Evolutionary conservation across 2,113 vertebrate genomes (phyloP).

Genomic region (Heterotilapia buettikoferi): DNA sequence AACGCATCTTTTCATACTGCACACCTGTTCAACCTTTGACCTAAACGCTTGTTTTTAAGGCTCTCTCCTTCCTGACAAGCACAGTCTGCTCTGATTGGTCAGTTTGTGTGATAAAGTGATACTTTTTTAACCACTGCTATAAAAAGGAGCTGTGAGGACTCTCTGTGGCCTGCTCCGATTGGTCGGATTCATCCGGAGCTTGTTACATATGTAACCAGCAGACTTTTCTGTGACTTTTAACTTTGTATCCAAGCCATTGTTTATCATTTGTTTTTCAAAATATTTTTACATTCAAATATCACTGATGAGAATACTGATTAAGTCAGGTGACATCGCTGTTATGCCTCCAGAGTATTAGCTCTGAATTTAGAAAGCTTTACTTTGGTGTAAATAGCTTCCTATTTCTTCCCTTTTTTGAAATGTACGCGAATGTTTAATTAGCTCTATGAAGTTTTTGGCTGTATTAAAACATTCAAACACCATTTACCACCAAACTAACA

Average conservation of each 20-base stretch:
- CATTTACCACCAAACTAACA: background rate
- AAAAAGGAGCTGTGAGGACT: background rate
- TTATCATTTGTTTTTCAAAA: background rate
- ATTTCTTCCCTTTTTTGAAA: background rate
- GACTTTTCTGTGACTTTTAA: background rate
- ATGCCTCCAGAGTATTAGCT: background rate
- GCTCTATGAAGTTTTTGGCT: background rate
- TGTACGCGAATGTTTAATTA: background rate
- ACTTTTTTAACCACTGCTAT: background rate
- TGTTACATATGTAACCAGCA: background rate
- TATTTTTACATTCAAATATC: background rate
- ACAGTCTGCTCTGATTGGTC: background rate
- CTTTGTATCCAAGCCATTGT: background rate
- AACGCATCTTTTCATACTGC: background rate
- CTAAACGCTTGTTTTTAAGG: background rate
- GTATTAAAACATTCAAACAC: background rate
- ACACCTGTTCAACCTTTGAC: background rate
- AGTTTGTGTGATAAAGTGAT: background rate
- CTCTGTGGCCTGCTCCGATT: background rate
- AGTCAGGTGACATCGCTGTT: background rate
- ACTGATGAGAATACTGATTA: background rate
- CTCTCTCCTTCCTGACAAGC: background rate
- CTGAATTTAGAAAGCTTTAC: background rate
- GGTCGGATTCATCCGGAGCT: background rate
- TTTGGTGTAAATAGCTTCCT: background rate